Evolutionary conservation across 2,797 vertebrate genomes (phyloP).

Genomic region (Arnoldichthys spilopterus): DNA sequence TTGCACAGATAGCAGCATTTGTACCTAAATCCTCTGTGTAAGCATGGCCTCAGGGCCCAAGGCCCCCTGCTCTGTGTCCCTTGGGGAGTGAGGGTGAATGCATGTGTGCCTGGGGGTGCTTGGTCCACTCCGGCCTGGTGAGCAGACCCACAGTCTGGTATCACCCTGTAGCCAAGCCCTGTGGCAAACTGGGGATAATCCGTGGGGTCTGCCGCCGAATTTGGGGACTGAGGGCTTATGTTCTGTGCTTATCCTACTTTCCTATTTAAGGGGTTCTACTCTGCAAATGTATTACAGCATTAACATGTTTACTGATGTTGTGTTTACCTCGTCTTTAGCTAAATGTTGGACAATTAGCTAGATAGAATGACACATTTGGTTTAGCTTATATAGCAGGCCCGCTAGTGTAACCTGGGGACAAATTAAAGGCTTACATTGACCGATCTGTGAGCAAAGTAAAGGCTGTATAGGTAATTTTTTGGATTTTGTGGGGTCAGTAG

Average conservation of each 20-base stretch:
- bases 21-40: constrained; percentile 72
- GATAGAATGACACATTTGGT: constrained; percentile 61
- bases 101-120: constrained; percentile 70
- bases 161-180: constrained; percentile 68
- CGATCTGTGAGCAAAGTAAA: constrained; percentile 2
- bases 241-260: constrained; percentile 66
- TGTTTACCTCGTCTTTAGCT: constrained; percentile 53
- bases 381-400: not conserved
- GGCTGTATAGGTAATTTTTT: not conserved
- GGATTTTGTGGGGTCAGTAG: not conserved
- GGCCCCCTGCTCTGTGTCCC: constrained; percentile 49
- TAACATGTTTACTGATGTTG: constrained; percentile 70
- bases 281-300: constrained; percentile 57
- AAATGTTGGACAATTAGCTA: constrained; percentile 22
- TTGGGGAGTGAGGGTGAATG: constrained; percentile 61
- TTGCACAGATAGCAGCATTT: constrained; percentile 72
- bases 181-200: constrained; percentile 74
- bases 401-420: constrained; percentile 8
- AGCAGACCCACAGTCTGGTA: constrained; percentile 70
- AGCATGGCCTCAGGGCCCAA: constrained; percentile 58
- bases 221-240: constrained; percentile 50
- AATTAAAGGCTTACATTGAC: constrained; percentile 15
- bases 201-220: constrained; percentile 60
- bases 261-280: constrained; percentile 61
- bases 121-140: constrained; percentile 63